phyloP scores from a whole-genome alignment of 2,797 vertebrate genomes.

The Huso huso region DNA sequence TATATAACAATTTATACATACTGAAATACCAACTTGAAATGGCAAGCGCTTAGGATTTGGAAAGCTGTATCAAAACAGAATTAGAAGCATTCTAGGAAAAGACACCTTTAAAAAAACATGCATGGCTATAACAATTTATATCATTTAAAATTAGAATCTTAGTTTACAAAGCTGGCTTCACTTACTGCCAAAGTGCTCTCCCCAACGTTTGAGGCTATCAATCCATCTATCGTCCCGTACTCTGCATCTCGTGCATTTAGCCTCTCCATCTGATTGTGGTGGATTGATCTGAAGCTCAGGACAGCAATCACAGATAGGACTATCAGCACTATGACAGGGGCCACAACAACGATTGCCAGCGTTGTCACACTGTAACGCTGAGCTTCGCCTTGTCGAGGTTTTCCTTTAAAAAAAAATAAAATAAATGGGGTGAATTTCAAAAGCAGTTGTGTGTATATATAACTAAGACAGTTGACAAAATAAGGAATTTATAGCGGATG shows the following conservation, averaged over 20 bases:
- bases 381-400: slow-evolving; percentile 51
- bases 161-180: slow-evolving; percentile 14
- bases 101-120: too few species aligned
- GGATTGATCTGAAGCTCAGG: slow-evolving; percentile 77
- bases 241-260: slow-evolving; percentile 85
- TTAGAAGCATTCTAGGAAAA: too few species aligned
- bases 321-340: slow-evolving; percentile 72
- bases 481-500: too few species aligned
- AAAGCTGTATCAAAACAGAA: too few species aligned
- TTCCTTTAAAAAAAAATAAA: too few species aligned
- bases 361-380: slow-evolving; percentile 75
- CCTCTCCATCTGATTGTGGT: slow-evolving; percentile 82
- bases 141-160: too few species aligned
- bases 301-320: slow-evolving; percentile 73
- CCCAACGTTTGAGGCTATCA: slow-evolving; percentile 94
- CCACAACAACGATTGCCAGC: slow-evolving; percentile 70
- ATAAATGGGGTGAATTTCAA: too few species aligned
- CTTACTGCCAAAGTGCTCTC: slow-evolving; percentile 96
- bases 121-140: too few species aligned
- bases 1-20: too few species aligned
- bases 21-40: not conserved
- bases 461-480: too few species aligned
- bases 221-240: slow-evolving; percentile 89
- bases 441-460: too few species aligned
- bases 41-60: too few species aligned